These are phyloP conservation scores for Caenorhabditis macrosperma DNA, from an alignment of 2,888 invertebrate species.

Conservation along the genomic window DNA sequence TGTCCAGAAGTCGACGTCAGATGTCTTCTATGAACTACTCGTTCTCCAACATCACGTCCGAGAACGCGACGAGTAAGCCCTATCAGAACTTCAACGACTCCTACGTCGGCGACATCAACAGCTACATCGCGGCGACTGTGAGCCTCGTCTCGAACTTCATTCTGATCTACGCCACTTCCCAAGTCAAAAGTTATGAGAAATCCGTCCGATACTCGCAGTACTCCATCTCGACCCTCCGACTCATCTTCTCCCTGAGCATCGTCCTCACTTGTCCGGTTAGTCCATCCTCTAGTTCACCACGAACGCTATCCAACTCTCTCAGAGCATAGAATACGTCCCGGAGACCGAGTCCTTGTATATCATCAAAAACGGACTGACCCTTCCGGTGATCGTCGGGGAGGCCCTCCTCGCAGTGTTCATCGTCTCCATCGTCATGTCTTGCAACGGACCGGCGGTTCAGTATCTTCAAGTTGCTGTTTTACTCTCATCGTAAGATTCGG, in stretches of 20 bases:
- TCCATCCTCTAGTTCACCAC: no score
- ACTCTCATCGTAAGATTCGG: constrained; percentile 2
- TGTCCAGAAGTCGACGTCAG: no score
- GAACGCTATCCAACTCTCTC: not conserved
- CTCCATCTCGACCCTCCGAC: not conserved
- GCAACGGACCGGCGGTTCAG: constrained; percentile 26
- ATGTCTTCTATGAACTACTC: no score
- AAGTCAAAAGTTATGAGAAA: constrained; percentile 24
- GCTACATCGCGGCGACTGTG: constrained; percentile 17
- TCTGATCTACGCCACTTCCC: constrained; percentile 26
- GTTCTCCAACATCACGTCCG: no score
- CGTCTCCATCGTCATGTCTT: constrained; percentile 26
- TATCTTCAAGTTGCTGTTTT: constrained; percentile 33
- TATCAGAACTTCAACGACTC: constrained; percentile 28
- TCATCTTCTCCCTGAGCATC: constrained; percentile 34
- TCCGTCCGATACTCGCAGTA: constrained; percentile 25
- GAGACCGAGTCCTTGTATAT: constrained; percentile 34
- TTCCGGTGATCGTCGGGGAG: constrained; percentile 22
- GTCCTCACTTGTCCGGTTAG: constrained; percentile 34
- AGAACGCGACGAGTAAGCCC: not conserved
- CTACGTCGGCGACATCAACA: constrained; percentile 27
- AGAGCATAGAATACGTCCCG: constrained; percentile 26
- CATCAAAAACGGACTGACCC: constrained; percentile 34
- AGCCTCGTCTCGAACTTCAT: constrained; percentile 10
- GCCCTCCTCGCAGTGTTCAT: constrained; percentile 23